These are phyloP conservation scores for Nasalis larvatus DNA, from an alignment of 2,113 vertebrate genomes.

Conservation along the genomic window DNA sequence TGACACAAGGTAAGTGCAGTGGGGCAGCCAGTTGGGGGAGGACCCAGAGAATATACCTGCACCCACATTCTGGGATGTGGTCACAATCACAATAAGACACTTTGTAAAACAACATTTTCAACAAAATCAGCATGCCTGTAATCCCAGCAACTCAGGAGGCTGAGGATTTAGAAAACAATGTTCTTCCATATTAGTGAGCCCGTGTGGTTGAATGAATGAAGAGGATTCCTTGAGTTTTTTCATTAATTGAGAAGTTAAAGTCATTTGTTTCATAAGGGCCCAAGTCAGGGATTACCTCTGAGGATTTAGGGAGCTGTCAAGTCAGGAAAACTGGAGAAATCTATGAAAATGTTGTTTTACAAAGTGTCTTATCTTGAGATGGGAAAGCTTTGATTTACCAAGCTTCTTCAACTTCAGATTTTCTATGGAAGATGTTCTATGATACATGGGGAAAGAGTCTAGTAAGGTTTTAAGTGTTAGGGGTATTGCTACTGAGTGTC, in stretches of 20 bases:
- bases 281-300: not conserved
- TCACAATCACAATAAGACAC: not conserved
- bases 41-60: not conserved
- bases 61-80: not conserved
- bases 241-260: not conserved
- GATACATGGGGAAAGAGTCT: not conserved
- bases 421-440: not conserved
- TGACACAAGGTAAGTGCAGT: not conserved
- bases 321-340: not conserved
- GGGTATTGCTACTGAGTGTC: not conserved
- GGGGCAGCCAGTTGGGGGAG: not conserved
- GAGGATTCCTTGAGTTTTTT: not conserved
- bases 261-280: not conserved
- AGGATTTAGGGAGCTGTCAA: not conserved
- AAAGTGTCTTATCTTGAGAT: not conserved
- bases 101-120: too few relatives aligned
- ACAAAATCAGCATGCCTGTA: too few relatives aligned
- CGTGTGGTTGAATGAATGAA: not conserved
- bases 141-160: too few relatives aligned
- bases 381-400: not conserved
- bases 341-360: not conserved
- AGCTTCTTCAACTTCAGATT: not conserved
- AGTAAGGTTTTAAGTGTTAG: not conserved
- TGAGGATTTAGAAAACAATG: not conserved
- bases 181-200: not conserved